Conservation (phyloP, 2,797 vertebrate genomes). For the Catostomus latipinnis region DNA sequence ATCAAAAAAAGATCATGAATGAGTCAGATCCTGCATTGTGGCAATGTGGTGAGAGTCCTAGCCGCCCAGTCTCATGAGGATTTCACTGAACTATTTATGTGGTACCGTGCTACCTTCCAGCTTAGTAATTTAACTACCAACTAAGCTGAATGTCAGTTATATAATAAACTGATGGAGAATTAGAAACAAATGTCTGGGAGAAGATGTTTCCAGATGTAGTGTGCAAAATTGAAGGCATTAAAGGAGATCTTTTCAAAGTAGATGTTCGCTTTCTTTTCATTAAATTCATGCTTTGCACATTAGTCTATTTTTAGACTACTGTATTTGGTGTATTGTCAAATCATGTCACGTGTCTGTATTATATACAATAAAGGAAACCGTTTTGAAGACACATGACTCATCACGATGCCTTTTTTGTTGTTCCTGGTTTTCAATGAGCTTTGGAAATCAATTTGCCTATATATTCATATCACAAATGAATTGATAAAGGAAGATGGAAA, state of each 20-base stretch:
- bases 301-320: not conserved
- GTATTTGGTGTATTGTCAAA: not conserved
- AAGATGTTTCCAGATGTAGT: constrained; percentile 23
- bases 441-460: too few species aligned
- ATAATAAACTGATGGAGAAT: constrained; percentile 35
- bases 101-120: constrained; percentile 28
- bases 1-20: not conserved
- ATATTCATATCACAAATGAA: too few species aligned
- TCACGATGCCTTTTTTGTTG: too few species aligned
- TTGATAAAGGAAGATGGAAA: too few species aligned
- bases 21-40: constrained; percentile 32
- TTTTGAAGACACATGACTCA: too few species aligned
- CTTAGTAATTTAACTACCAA: constrained; percentile 44
- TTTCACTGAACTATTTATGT: constrained; percentile 42
- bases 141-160: constrained; percentile 38
- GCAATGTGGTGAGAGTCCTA: constrained; percentile 23
- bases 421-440: too few species aligned
- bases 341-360: too few species aligned
- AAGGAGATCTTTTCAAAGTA: not conserved
- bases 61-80: constrained; percentile 22
- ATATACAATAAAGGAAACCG: too few species aligned
- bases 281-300: not conserved
- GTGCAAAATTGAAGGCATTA: not conserved
- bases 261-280: constrained; percentile 10
- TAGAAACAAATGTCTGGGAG: constrained; percentile 47